These are phyloP conservation scores for Nymphalis polychloros DNA, from an alignment of 2,888 invertebrate genomes.

Conservation along the genomic window DNA sequence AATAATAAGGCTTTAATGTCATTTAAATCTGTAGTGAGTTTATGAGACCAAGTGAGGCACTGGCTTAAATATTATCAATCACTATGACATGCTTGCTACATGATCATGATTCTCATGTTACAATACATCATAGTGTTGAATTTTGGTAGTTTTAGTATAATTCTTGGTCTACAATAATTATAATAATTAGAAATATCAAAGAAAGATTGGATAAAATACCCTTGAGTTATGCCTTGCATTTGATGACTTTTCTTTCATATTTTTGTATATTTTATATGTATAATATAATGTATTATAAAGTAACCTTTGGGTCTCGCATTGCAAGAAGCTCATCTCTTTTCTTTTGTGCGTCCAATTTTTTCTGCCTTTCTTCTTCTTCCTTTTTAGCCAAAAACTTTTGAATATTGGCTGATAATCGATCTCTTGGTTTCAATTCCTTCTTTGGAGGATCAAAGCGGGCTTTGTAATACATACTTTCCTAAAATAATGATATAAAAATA, in stretches of 20 bases:
- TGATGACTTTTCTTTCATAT: neutral
- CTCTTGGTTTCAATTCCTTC: conserved; percentile 86
- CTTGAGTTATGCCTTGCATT: no score
- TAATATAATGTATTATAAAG: neutral
- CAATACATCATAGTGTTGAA: no score
- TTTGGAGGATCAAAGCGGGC: conserved; percentile 92
- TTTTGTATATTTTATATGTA: neutral
- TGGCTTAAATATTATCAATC: no score
- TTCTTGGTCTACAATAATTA: no score
- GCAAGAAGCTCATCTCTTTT: conserved; percentile 85
- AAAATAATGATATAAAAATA: conserved; percentile 40
- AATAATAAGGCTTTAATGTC: no score
- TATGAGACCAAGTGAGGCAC: no score
- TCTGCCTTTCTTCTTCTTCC: conserved; percentile 88
- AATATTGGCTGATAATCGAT: conserved; percentile 87
- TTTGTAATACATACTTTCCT: conserved; percentile 84
- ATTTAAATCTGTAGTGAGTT: no score
- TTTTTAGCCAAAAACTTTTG: conserved; percentile 91
- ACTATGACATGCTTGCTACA: no score
- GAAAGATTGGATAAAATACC: no score
- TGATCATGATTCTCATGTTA: no score
- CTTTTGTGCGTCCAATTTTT: conserved; percentile 82
- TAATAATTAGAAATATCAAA: no score
- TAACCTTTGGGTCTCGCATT: conserved; percentile 84
- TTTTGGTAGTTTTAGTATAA: neutral